Base-by-base conservation (phyloP, 2,113 vertebrate species). In the Oceanites oceanicus region DNA sequence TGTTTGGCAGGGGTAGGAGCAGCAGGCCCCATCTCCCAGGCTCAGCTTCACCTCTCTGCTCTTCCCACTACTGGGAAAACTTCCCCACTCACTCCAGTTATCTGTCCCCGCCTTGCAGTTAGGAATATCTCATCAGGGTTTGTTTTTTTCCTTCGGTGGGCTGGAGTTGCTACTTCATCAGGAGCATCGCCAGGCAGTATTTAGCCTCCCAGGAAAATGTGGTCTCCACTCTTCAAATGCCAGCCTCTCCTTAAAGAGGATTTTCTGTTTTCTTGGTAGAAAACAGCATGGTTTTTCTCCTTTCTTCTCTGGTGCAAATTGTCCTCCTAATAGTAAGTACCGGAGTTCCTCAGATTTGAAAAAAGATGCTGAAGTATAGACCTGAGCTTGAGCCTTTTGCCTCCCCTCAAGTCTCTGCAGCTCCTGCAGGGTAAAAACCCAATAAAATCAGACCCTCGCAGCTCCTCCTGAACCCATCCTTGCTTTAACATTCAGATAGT, bases 71-170 rank as follows among this genome's bases (percentile, higher is more conserved):
- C 25, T 26, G 19, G 4, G 59, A 68, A 56, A 32, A 34, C 2
- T 19, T 22, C 2, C 4, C 4, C 7, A 3, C 10, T 77, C 0
- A 0, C 4, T 61, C 32, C 3, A 38, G 11, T 40, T 68, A 22
- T 19, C n/a, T 79, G 18, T 9, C 9, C 29, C 3, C 7, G 3
- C 11, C 15, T 42, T 70, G 32, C 15, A 13, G 2, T 58, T 75
- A 16, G 3, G 21, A 34, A 3, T 25, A 0, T 47, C 44, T 65
- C 6, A 4, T 34, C 45, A 32, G 1, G 2, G 4, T 88, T 79
- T 49, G 11, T 4, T 3, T 15, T 40, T 56, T 10, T 4, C 40
- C 8, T 52, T 56, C 30, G n/a, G 30, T 45, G 21, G 81, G 18
- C 18, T 67, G 72, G 25, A 70, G 38, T 23, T 2, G 4, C 5